phyloP scores from a whole-genome alignment of 2,113 vertebrate species.

The Pedionomus torquatus region DNA sequence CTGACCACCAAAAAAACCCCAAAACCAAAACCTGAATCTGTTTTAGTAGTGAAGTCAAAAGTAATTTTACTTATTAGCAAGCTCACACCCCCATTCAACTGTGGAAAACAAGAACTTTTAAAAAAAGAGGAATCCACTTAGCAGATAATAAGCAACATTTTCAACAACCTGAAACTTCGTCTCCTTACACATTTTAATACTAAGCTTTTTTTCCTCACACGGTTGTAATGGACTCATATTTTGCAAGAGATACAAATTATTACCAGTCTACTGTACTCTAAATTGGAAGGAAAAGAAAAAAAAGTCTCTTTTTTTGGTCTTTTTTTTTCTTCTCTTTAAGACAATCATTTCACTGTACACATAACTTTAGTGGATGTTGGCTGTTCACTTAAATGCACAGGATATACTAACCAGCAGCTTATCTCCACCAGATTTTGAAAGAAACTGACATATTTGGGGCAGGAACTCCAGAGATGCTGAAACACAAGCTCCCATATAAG shows the following conservation, averaged over 20 bases:
- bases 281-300: neutral
- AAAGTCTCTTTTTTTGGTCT: neutral
- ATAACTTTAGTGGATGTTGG: neutral
- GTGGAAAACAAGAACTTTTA: neutral
- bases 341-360: neutral
- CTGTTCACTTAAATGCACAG: neutral
- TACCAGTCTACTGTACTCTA: neutral
- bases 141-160: neutral
- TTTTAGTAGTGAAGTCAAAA: neutral
- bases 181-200: neutral
- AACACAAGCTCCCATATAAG: neutral
- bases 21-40: too few relatives aligned
- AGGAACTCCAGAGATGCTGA: neutral
- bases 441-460: constrained; percentile 25
- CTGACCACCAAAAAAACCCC: neutral
- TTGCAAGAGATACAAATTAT: neutral
- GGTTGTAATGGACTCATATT: neutral
- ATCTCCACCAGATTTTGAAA: neutral
- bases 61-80: neutral
- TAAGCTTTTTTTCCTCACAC: too few relatives aligned
- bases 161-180: neutral
- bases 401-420: neutral
- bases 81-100: neutral
- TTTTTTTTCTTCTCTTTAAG: neutral
- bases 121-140: neutral